These are phyloP conservation scores for Halcyon malimbica DNA, from an alignment of 2,113 vertebrate species.

Conservation along the genomic window DNA sequence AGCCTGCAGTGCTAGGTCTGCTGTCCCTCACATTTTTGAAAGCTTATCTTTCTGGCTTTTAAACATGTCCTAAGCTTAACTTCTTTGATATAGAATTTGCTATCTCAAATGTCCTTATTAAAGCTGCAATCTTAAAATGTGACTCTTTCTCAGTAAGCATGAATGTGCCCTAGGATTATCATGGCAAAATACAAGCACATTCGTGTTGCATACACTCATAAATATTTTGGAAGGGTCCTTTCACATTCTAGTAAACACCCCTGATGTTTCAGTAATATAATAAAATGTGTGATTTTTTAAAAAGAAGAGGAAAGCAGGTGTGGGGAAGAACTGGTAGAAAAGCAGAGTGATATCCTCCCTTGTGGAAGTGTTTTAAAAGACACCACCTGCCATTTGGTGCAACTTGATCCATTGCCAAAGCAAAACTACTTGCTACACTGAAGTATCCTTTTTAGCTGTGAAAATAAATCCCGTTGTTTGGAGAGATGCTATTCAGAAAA, in stretches of 20 bases:
- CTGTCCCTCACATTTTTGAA: not conserved
- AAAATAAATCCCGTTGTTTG: not conserved
- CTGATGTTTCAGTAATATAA: not conserved
- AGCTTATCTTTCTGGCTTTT: not conserved
- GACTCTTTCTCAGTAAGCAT: not conserved
- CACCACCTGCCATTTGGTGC: not conserved
- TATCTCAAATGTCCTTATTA: not conserved
- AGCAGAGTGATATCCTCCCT: not conserved
- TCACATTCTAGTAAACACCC: not conserved
- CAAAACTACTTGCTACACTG: not conserved
- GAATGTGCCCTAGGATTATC: not conserved
- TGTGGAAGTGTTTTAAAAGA: not conserved
- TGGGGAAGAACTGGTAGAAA: not conserved
- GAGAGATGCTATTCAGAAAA: not conserved
- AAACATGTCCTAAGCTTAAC: not conserved
- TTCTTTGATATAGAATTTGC: not conserved
- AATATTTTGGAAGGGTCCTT: not conserved
- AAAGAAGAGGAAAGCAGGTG: not conserved
- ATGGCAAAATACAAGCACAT: not conserved
- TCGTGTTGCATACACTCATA: not conserved
- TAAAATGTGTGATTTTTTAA: not conserved
- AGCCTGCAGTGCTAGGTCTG: not conserved
- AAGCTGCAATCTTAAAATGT: not conserved
- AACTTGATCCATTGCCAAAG: not conserved
- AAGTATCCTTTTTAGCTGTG: not conserved